phyloP scores from a whole-genome alignment of 92 coral and sea anemone genomes.

The Epizoanthus rinbou region DNA sequence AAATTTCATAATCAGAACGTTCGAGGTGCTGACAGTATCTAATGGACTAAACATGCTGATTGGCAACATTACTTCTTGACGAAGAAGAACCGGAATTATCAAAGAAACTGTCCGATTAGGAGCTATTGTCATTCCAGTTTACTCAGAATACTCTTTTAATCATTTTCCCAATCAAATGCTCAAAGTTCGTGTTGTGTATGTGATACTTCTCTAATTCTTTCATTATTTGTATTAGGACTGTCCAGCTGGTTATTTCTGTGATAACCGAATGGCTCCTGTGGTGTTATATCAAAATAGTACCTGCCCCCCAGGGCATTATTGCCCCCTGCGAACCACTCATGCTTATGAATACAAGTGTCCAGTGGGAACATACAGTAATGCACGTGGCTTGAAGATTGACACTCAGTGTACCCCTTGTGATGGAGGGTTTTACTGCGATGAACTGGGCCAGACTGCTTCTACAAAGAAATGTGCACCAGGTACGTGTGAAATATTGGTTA shows the following conservation, averaged over 20 bases:
- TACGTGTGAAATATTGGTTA: conserved; percentile 26
- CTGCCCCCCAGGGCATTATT: conserved; percentile 92
- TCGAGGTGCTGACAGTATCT: no score
- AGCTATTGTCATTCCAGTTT: no score
- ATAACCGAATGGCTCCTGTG: conserved; percentile 86
- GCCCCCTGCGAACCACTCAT: conserved; percentile 78
- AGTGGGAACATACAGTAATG: conserved; percentile 89
- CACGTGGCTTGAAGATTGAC: conserved; percentile 56
- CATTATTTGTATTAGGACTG: conserved; percentile 61
- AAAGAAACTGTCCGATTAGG: no score
- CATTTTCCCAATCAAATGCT: no score
- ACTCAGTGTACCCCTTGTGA: conserved; percentile 92
- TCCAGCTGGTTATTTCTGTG: conserved; percentile 92
- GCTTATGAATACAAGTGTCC: conserved; percentile 90
- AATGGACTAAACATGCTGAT: no score
- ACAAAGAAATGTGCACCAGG: conserved; percentile 83
- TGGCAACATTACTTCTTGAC: no score
- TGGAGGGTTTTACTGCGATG: conserved; percentile 93
- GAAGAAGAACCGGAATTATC: no score
- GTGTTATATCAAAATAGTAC: conserved; percentile 92
- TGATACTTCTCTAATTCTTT: no score
- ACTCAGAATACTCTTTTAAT: no score
- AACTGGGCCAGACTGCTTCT: conserved; percentile 87
- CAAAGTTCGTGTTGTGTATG: background rate
- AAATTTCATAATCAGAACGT: no score